phyloP scores from a whole-genome alignment of 2,113 vertebrate genomes.

The Microtus richardsoni region DNA sequence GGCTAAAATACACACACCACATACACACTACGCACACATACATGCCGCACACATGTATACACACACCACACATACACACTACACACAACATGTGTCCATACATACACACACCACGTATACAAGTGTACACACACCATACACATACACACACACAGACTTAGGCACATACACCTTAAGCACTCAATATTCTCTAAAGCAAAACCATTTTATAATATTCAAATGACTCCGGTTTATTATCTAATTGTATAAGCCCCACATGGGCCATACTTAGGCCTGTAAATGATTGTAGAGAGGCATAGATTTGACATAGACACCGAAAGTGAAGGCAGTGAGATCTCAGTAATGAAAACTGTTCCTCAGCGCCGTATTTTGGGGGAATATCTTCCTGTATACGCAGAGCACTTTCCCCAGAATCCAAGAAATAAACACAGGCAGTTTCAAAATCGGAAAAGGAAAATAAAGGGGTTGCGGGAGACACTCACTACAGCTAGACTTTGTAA shows the following conservation, averaged over 20 bases:
- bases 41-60: background rate
- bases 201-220: background rate
- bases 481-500: slow-evolving; percentile 62
- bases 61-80: background rate
- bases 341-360: background rate
- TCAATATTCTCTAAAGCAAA: slow-evolving; percentile 10
- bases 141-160: background rate
- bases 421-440: slow-evolving; percentile 44
- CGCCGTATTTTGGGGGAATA: background rate
- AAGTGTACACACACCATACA: background rate
- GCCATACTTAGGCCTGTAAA: background rate
- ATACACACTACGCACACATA: background rate
- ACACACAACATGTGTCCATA: background rate
- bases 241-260: background rate
- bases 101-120: background rate
- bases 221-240: background rate
- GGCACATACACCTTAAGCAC: background rate
- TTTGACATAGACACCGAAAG: slow-evolving; percentile 46
- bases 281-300: background rate
- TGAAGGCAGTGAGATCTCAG: slow-evolving; percentile 32
- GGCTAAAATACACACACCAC: background rate
- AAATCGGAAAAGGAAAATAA: slow-evolving; percentile 46
- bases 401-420: slow-evolving; percentile 60
- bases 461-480: background rate
- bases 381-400: background rate